phyloP scores from a whole-genome alignment of 2,113 vertebrate genomes.

The Callopanchax toddi region DNA sequence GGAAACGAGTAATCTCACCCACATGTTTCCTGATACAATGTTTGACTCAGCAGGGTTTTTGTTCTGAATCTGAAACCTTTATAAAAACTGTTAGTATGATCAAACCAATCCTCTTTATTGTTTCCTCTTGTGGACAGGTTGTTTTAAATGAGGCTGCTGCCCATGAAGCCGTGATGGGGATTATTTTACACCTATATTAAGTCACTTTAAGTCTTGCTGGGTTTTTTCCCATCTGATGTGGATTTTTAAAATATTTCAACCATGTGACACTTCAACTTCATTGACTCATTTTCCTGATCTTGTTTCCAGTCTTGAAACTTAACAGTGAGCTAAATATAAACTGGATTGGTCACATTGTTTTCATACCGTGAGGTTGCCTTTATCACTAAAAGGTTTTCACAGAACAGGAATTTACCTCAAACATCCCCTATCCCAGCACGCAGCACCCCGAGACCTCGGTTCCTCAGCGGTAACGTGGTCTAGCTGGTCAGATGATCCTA shows the following conservation, averaged over 20 bases:
- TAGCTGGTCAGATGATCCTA: slow-evolving; percentile 39
- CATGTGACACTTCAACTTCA: neutral
- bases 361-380: slow-evolving; percentile 35
- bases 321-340: slow-evolving; percentile 53
- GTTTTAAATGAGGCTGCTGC: too few species aligned
- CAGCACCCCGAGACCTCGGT: neutral
- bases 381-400: slow-evolving; percentile 20
- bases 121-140: too few species aligned
- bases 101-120: neutral
- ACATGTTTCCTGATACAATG: neutral
- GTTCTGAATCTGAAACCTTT: neutral
- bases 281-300: slow-evolving; percentile 29
- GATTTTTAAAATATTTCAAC: too few species aligned
- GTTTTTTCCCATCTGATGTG: too few species aligned
- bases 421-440: neutral
- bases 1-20: slow-evolving; percentile 16
- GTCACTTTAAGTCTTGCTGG: too few species aligned
- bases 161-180: too few species aligned
- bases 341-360: slow-evolving; percentile 44
- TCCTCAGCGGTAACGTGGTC: slow-evolving; percentile 26
- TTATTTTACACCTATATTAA: too few species aligned
- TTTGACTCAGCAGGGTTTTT: slow-evolving; percentile 26
- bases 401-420: neutral
- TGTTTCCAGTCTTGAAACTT: slow-evolving; percentile 27
- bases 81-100: neutral